Evolutionary conservation across 2,888 invertebrate species (phyloP).

Genomic region (Hyppa rectilinea): DNA sequence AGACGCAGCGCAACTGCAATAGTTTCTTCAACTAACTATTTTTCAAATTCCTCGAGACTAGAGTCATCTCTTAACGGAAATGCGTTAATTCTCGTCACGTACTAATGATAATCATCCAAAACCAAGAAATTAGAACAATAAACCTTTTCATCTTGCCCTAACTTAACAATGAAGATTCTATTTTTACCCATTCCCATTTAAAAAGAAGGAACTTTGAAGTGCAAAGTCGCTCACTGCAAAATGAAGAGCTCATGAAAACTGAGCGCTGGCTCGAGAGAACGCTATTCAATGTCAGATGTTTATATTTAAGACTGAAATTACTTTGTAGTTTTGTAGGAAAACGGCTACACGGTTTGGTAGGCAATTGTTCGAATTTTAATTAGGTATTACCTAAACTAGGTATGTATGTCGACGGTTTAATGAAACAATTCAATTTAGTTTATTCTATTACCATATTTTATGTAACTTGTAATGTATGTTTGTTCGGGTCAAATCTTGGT

Average conservation of each 20-base stretch:
- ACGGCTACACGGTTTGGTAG: background rate
- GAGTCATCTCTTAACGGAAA: no score
- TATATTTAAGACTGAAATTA: constrained; percentile 24
- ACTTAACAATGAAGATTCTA: constrained; percentile 1
- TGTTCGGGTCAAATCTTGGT: no score
- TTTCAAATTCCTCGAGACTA: no score
- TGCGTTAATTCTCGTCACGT: no score
- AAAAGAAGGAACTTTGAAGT: constrained; percentile 41
- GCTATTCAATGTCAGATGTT: constrained; percentile 44
- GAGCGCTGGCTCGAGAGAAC: constrained; percentile 13
- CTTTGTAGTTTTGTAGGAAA: constrained; percentile 5
- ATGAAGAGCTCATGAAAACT: constrained; percentile 47
- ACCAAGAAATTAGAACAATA: background rate
- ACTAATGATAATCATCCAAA: no score
- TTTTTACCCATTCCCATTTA: constrained; percentile 42
- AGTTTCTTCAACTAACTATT: no score
- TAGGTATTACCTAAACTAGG: no score
- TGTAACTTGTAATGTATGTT: no score
- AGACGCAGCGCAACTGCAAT: no score
- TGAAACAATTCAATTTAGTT: no score
- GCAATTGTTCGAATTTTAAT: background rate
- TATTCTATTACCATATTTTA: no score
- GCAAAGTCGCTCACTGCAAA: constrained; percentile 32
- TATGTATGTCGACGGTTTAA: no score
- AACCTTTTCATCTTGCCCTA: background rate